A percentile compares a stretch with the other conserved stretches of the same genome.
These are phyloP conservation scores for Poeciliopsis retropinna DNA, from an alignment of 2,113 vertebrate species.

Conservation along the genomic window DNA sequence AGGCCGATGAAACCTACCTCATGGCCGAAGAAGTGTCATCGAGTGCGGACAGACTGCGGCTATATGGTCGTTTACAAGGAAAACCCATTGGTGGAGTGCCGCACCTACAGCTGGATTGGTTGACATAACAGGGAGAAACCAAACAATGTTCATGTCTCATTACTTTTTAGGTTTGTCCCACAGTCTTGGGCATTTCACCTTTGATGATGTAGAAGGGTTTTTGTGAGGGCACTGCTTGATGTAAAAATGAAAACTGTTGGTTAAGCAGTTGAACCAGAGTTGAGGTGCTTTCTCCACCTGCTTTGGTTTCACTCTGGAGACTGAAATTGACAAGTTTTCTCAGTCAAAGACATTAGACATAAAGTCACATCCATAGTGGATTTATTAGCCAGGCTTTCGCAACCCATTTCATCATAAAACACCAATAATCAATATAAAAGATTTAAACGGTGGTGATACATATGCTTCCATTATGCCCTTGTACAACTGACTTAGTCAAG, in stretches of 20 bases:
- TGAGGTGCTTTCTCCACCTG: not conserved
- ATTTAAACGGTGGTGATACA: not conserved
- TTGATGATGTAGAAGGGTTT: not conserved
- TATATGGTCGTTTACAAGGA: slow-evolving; percentile 66
- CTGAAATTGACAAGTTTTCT: not conserved
- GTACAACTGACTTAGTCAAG: not conserved
- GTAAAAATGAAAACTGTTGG: not conserved
- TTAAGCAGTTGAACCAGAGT: not conserved
- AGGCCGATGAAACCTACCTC: slow-evolving; percentile 71
- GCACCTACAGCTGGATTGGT: slow-evolving; percentile 75
- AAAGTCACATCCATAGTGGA: not conserved
- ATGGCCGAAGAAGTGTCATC: slow-evolving; percentile 68
- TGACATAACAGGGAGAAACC: slow-evolving; percentile 32
- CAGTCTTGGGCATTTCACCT: not conserved
- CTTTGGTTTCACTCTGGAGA: not conserved
- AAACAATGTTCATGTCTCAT: not conserved
- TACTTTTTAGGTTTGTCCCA: not conserved
- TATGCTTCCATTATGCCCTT: not conserved
- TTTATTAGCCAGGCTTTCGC: not conserved
- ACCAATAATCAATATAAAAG: not conserved
- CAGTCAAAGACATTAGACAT: not conserved
- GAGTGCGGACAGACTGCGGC: slow-evolving; percentile 53
- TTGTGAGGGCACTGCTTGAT: not conserved
- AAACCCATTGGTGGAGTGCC: slow-evolving; percentile 54
- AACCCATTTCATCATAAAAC: not conserved